Evolutionary conservation across 2,888 invertebrate genomes (phyloP).

Genomic region (Trissolcus japonicus): DNA sequence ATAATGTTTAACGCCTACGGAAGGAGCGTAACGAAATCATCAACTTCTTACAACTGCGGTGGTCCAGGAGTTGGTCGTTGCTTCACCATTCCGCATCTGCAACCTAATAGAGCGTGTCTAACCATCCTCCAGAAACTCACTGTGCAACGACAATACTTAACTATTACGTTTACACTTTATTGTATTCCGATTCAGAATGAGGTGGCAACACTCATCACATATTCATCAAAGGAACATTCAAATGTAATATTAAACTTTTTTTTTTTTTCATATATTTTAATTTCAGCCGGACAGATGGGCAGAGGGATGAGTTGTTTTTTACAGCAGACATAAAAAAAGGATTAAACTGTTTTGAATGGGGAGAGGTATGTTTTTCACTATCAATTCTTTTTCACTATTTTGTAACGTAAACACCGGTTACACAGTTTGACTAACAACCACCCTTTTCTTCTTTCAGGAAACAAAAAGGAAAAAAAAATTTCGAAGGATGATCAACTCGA

Average conservation of each 20-base stretch:
- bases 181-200: constrained; percentile 23
- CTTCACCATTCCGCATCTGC: constrained; percentile 56
- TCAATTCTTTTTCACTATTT: too few relatives aligned
- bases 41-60: constrained; percentile 61
- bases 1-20: constrained; percentile 52
- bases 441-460: too few relatives aligned
- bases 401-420: too few relatives aligned
- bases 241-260: too few relatives aligned
- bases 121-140: constrained; percentile 49
- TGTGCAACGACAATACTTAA: constrained; percentile 32
- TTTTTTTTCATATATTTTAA: too few relatives aligned
- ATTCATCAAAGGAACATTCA: too few relatives aligned
- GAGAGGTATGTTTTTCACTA: too few relatives aligned
- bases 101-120: constrained; percentile 63
- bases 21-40: constrained; percentile 67
- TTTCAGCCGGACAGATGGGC: not conserved
- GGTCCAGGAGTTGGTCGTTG: constrained; percentile 55
- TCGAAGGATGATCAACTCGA: too few relatives aligned
- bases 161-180: constrained; percentile 9
- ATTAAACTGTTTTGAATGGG: not conserved
- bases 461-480: too few relatives aligned
- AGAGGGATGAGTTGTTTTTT: too few relatives aligned
- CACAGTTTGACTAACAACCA: too few relatives aligned
- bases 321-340: not conserved
- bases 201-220: constrained; percentile 10